Percentiles rank a stretch among this genome's conserved stretches.
These are phyloP conservation scores for Lordiphosa collinella DNA, from an alignment of 1,140 invertebrate species.

Conservation along the genomic window DNA sequence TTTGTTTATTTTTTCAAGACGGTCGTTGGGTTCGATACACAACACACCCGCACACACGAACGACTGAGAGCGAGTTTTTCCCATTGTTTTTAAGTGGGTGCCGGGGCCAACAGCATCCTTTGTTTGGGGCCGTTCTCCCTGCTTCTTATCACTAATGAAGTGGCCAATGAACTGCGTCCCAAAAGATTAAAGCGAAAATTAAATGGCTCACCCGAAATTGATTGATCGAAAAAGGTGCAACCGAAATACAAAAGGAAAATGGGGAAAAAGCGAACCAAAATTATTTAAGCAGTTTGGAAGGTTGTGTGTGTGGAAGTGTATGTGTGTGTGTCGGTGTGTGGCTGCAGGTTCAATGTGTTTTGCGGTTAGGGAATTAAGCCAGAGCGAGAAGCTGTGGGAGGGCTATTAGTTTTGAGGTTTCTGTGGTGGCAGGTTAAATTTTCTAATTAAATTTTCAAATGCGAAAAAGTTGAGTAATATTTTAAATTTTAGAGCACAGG, in stretches of 20 bases:
- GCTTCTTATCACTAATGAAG: conserved; percentile 66
- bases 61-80: conserved; percentile 8
- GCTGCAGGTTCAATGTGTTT: conserved; percentile 4
- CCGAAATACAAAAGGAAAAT: conserved; percentile 15
- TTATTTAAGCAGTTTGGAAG: conserved; percentile 38
- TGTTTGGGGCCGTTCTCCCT: conserved; percentile 30
- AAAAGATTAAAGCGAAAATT: conserved; percentile 73
- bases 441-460: no score
- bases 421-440: no score
- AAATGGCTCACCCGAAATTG: conserved; percentile 63
- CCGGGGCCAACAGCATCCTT: conserved; percentile 56
- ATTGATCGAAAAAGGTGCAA: conserved; percentile 68
- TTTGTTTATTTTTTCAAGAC: conserved; percentile 73
- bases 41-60: conserved; percentile 3
- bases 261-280: conserved; percentile 25
- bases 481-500: no score
- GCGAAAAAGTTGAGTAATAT: no score
- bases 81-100: conserved; percentile 75
- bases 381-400: background rate
- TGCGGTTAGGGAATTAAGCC: conserved; percentile 1
- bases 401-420: no score
- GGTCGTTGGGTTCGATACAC: conserved; percentile 46
- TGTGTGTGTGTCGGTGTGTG: background rate
- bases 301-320: no score
- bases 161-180: conserved; percentile 72